A percentile compares a stretch with the other conserved stretches of the same genome.
Evolutionary conservation across 2,113 vertebrate species (phyloP).

Genomic region (Dasyprocta punctata): DNA sequence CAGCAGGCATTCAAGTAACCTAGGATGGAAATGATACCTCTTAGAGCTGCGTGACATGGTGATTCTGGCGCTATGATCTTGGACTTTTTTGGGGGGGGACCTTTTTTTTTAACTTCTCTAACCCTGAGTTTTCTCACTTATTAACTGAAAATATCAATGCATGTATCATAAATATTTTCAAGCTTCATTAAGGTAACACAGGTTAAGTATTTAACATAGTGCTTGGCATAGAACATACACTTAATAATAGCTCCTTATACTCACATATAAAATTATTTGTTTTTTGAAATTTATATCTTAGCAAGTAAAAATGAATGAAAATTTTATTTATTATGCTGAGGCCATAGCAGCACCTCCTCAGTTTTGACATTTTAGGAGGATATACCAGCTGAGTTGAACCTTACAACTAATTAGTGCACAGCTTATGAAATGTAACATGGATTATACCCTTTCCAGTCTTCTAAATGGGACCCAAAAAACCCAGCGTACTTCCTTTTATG

Average conservation of each 20-base stretch:
- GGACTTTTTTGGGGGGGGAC: no score
- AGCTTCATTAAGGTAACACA: neutral
- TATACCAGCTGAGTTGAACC: neutral
- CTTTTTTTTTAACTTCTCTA: neutral
- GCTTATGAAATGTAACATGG: neutral
- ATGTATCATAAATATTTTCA: neutral
- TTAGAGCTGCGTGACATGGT: neutral
- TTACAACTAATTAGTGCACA: neutral
- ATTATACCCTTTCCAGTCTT: neutral
- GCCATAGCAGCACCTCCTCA: neutral
- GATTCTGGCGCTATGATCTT: neutral
- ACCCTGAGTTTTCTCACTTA: neutral
- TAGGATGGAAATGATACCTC: neutral
- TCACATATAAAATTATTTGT: neutral
- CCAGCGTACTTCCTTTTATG: neutral
- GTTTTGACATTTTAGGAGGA: neutral
- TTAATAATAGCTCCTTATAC: neutral
- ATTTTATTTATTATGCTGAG: neutral
- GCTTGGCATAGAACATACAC: neutral
- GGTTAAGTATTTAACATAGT: neutral
- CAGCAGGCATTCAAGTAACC: neutral
- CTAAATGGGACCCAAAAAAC: neutral
- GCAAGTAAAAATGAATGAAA: conserved; percentile 2
- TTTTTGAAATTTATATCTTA: conserved; percentile 18
- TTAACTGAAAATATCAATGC: neutral